A percentile compares a stretch with the other conserved stretches of the same genome.
These are phyloP conservation scores for Dorcus hopei DNA, from an alignment of 2,888 invertebrate species.

Conservation along the genomic window DNA sequence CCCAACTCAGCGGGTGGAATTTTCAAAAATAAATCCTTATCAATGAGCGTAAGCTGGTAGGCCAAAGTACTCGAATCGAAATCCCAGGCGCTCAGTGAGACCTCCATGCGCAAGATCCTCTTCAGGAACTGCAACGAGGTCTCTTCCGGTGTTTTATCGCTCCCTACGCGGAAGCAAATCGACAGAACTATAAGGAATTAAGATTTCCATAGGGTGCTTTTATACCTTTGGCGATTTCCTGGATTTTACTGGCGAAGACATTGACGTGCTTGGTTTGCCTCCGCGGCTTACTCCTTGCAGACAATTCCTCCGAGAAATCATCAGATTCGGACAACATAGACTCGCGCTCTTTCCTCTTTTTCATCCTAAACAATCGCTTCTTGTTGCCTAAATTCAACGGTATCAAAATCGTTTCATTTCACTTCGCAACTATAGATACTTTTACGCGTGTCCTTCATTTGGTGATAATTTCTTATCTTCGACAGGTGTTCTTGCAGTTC, in stretches of 20 bases:
- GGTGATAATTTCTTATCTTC: constrained; percentile 32
- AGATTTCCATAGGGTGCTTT: constrained; percentile 4
- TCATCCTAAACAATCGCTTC: constrained; percentile 6
- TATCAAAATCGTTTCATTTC: neutral
- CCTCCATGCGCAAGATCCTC: constrained; percentile 45
- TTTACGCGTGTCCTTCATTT: constrained; percentile 19
- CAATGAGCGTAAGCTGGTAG: constrained; percentile 54
- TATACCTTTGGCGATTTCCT: constrained; percentile 15
- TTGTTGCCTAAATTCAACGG: constrained; percentile 3
- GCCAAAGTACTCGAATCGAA: constrained; percentile 54
- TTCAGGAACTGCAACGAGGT: constrained; percentile 43
- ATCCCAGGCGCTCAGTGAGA: constrained; percentile 52
- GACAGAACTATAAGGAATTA: constrained; percentile 20
- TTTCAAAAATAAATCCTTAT: constrained; percentile 53
- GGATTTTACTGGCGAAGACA: constrained; percentile 10
- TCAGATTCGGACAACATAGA: constrained; percentile 20
- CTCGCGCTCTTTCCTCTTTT: constrained; percentile 21
- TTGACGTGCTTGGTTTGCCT: neutral
- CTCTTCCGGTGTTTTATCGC: constrained; percentile 27
- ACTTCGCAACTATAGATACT: constrained; percentile 4
- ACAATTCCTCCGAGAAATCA: constrained; percentile 21
- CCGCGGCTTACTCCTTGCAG: constrained; percentile 16
- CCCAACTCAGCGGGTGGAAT: constrained; percentile 50
- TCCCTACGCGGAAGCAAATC: constrained; percentile 14
- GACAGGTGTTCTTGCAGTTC: constrained; percentile 46